Base-by-base conservation (phyloP, 2,797 vertebrate species). In the Typhlichthys eigenmanni region DNA sequence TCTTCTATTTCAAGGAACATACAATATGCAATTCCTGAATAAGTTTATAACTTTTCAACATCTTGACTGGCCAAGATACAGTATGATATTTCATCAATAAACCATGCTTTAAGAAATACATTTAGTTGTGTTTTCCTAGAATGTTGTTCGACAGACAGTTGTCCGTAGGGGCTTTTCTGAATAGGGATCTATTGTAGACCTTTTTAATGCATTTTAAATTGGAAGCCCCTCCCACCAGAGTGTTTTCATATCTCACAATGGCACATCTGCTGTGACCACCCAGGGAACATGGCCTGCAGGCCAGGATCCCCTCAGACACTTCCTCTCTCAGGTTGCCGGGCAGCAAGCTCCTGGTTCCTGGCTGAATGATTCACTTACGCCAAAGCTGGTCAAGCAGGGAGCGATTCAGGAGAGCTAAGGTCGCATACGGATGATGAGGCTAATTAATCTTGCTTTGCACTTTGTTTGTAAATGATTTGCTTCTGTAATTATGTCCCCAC, bases 391-490 rank as follows among this genome's bases (percentile, higher is more conserved):
- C 76, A 73, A 69, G 68, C 71, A 80, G 73, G 66, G 69, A 84
- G 75, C 69, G 75, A 81, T 80, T 84, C 34, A 56, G 51, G 9
- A 78, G 78, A 68, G 79, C 78, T 86, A 79, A 85, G 85, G 86
- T 89, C 83, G 85, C 78, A 68, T 54, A 66, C 79, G 78, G 76
- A 88, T 79, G 81, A 89, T 87, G 85, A 87, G 64, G 77, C 77
- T 82, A 87, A 89, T 88, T 87, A 85, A 88, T 86, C 87, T 87
- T 80, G 66, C 76, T 86, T 87, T 86, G 84, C 86, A 80, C 80
- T 88, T 66, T 61, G 69, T 77, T 76, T 19, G 71, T 84, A 86
- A 85, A 88, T 89, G 85, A 88, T 88, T 87, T 86, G 72, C 83
- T 85, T 85, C 85, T 64, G 65, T 82, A 86, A 90, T 91, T 88